These are phyloP conservation scores for Upupa epops DNA, from an alignment of 2,113 vertebrate genomes.

Conservation along the genomic window DNA sequence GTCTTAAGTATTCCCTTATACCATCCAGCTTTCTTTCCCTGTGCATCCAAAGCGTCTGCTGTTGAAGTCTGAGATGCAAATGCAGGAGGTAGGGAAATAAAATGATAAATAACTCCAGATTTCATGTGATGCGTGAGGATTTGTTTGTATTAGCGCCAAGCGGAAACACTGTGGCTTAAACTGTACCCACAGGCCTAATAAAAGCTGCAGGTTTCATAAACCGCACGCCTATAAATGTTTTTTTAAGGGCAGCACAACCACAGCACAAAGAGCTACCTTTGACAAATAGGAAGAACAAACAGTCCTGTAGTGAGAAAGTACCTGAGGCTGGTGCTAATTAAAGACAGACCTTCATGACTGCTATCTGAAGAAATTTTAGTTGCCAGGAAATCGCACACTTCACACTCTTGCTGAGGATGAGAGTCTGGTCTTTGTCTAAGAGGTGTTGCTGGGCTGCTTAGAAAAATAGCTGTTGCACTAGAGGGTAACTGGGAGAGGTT, in stretches of 20 bases:
- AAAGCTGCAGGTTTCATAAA: conserved; percentile 23
- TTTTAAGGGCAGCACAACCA: conserved; percentile 27
- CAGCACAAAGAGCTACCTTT: background rate
- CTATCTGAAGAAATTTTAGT: background rate
- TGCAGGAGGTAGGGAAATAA: conserved; percentile 20
- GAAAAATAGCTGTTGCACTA: background rate
- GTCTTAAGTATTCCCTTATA: background rate
- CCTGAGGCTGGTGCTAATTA: conserved; percentile 53
- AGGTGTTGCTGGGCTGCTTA: background rate
- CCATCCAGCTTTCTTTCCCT: background rate
- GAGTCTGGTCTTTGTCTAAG: background rate
- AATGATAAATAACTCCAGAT: conserved; percentile 4
- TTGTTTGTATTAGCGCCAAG: conserved; percentile 35
- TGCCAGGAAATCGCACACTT: background rate
- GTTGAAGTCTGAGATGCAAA: background rate
- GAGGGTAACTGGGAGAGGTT: background rate
- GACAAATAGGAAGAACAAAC: conserved; percentile 19
- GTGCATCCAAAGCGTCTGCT: background rate
- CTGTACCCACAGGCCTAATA: background rate
- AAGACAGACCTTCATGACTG: conserved; percentile 17
- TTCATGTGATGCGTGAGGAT: background rate
- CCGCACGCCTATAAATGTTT: background rate
- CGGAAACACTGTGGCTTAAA: conserved; percentile 27
- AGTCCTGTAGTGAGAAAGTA: conserved; percentile 18
- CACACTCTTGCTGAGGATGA: background rate